A percentile compares a stretch with the other conserved stretches of the same genome.
Conservation (phyloP, 2,888 invertebrate species). For the Fragum fragum region DNA sequence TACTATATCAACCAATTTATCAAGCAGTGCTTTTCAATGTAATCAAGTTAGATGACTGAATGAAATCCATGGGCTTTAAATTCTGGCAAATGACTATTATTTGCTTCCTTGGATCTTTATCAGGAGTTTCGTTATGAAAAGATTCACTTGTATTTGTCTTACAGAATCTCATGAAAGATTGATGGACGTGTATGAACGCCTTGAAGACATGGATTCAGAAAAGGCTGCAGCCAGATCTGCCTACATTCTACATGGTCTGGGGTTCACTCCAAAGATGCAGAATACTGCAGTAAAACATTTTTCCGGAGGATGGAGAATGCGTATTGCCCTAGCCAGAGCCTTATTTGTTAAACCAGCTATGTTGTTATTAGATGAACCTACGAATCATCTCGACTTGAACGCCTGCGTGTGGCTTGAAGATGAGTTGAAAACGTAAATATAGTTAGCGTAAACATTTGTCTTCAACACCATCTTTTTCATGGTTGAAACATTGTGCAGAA, state of each 20-base stretch:
- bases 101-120: no score
- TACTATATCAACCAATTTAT: no score
- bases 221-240: constrained; percentile 98
- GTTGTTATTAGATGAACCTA: constrained; percentile 89
- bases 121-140: no score
- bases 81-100: no score
- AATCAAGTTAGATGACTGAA: no score
- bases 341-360: constrained; percentile 89
- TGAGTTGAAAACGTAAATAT: constrained; percentile 96
- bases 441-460: no score
- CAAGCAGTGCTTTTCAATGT: no score
- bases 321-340: constrained; percentile 89
- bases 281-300: constrained; percentile 87
- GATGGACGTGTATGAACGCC: constrained; percentile 98
- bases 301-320: constrained; percentile 90
- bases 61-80: no score
- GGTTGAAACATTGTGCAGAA: not conserved
- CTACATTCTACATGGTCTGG: constrained; percentile 97
- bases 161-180: constrained; percentile 96
- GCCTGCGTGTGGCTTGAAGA: constrained; percentile 99
- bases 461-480: no score
- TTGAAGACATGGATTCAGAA: constrained; percentile 98
- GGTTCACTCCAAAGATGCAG: constrained; percentile 93
- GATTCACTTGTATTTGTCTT: constrained; percentile 30
- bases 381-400: constrained; percentile 91